These are phyloP conservation scores for Baccha elongata DNA, from an alignment of 2,888 invertebrate species.

Conservation along the genomic window DNA sequence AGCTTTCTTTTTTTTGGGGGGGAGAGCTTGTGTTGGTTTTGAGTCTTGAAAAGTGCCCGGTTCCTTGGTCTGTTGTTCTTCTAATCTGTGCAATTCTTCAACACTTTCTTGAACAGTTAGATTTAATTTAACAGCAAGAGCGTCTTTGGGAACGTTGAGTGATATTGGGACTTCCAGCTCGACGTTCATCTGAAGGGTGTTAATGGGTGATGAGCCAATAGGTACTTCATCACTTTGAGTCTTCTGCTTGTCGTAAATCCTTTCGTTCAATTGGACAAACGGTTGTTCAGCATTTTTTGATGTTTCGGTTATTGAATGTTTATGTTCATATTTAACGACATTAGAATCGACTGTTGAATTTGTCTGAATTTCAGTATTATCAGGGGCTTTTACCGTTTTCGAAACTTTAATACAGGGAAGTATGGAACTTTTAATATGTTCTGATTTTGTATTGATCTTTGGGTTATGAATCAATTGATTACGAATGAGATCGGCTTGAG, in stretches of 20 bases:
- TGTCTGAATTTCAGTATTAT: neutral
- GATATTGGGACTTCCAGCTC: neutral
- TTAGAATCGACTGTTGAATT: neutral
- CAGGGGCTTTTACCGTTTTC: neutral
- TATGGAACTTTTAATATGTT: neutral
- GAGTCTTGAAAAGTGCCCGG: neutral
- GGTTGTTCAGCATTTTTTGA: neutral
- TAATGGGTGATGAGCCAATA: neutral
- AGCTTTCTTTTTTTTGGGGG: constrained; percentile 76
- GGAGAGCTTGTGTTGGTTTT: neutral
- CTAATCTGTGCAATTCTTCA: constrained; percentile 16
- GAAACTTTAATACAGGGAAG: neutral
- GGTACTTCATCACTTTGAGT: neutral
- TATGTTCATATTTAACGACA: neutral
- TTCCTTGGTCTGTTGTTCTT: constrained; percentile 9
- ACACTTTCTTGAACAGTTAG: constrained; percentile 52
- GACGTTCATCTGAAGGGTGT: neutral
- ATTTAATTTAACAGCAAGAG: constrained; percentile 20
- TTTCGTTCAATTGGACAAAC: neutral
- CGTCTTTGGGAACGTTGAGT: constrained; percentile 9
- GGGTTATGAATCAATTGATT: too few relatives aligned
- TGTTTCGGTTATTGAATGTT: neutral
- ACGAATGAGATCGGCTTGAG: too few relatives aligned
- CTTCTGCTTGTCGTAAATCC: neutral
- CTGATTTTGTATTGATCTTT: neutral